Evolutionary conservation across 2,888 invertebrate genomes (phyloP).

Genomic region (Atrina japonica): DNA sequence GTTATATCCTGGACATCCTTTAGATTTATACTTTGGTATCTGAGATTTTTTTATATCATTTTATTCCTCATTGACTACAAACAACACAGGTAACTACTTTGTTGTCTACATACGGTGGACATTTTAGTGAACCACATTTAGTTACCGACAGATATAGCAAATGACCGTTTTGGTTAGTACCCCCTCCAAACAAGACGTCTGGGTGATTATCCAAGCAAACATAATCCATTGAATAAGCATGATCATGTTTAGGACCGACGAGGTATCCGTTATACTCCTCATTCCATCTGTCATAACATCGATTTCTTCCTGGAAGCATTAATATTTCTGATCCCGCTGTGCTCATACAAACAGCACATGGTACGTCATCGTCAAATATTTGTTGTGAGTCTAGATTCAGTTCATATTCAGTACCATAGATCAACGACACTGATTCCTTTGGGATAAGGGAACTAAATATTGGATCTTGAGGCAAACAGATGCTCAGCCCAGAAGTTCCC

Average conservation of each 20-base stretch:
- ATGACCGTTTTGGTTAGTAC: background rate
- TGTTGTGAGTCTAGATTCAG: background rate
- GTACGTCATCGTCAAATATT: background rate
- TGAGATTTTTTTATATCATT: no score
- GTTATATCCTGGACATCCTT: no score
- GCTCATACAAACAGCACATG: background rate
- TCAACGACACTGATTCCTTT: background rate
- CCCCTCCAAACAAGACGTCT: background rate
- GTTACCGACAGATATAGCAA: background rate
- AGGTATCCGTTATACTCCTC: background rate
- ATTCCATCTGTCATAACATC: background rate
- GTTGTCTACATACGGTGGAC: background rate
- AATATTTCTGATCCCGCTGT: background rate
- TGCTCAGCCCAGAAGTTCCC: background rate
- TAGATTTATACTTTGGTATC: no score
- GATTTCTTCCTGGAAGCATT: background rate
- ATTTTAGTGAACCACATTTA: background rate
- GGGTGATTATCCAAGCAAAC: background rate
- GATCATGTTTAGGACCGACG: background rate
- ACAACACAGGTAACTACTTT: background rate
- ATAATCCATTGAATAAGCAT: background rate
- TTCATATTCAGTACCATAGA: background rate
- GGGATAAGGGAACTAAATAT: background rate
- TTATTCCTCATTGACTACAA: background rate
- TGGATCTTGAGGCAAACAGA: background rate